Evolutionary conservation across 2,888 invertebrate species (phyloP).

Genomic region (Drosophila borealis): DNA sequence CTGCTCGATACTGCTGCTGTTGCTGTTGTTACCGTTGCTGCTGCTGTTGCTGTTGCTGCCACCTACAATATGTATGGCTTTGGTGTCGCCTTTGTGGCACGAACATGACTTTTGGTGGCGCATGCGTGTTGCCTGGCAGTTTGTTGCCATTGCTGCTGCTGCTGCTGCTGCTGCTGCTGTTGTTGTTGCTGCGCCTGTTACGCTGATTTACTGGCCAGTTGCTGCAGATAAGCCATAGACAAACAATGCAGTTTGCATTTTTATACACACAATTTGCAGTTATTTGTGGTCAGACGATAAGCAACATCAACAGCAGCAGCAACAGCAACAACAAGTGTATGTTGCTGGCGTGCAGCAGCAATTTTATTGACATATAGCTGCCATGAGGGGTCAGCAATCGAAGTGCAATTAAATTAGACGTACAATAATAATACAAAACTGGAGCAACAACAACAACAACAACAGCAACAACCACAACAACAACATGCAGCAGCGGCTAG

Average conservation of each 20-base stretch:
- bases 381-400: constrained; percentile 74
- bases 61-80: constrained; percentile 78
- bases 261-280: constrained; percentile 77
- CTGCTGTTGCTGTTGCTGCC: constrained; percentile 53
- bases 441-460: constrained; percentile 43
- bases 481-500: constrained; percentile 18
- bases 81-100: constrained; percentile 77
- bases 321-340: constrained; percentile 50
- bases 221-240: constrained; percentile 70
- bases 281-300: constrained; percentile 73
- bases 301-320: constrained; percentile 42
- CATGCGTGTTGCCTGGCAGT: constrained; percentile 80
- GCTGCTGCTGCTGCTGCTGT: constrained; percentile 39
- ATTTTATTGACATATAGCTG: constrained; percentile 72
- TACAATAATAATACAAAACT: constrained; percentile 53
- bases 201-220: constrained; percentile 73
- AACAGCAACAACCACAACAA: constrained; percentile 11
- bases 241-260: constrained; percentile 74
- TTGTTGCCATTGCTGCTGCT: constrained; percentile 64
- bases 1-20: not conserved
- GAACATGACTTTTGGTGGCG: constrained; percentile 80
- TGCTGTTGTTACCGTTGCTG: constrained; percentile 36
- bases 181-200: constrained; percentile 55
- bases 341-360: constrained; percentile 54
- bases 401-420: constrained; percentile 76